Percentiles rank a stretch among this genome's conserved stretches.
Conservation (phyloP, 2,888 invertebrate species). For the Nasonovia ribisnigri region DNA sequence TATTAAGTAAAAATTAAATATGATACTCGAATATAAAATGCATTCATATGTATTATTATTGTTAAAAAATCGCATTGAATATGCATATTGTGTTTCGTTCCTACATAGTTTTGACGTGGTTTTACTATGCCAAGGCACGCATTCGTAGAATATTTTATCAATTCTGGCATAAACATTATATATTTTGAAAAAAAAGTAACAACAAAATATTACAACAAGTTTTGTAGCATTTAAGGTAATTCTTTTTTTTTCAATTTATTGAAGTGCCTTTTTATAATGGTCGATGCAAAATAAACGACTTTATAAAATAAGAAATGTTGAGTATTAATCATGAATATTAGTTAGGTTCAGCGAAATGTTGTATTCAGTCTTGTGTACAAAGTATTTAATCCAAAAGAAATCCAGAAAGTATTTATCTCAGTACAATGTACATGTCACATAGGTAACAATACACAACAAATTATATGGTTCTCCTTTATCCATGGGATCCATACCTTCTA, state of each 20-base stretch:
- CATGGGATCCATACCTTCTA: no score
- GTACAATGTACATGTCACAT: neutral
- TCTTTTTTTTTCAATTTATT: conserved; percentile 13
- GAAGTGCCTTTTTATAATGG: neutral
- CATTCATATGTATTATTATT: neutral
- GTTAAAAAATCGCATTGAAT: neutral
- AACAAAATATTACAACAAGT: neutral
- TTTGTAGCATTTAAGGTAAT: neutral
- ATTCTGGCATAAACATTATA: neutral
- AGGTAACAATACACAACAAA: neutral
- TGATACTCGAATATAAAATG: neutral
- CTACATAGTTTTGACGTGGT: neutral
- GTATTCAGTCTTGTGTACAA: neutral
- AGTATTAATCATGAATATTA: neutral
- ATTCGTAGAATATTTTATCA: neutral
- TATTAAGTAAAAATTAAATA: neutral
- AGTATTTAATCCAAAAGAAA: neutral
- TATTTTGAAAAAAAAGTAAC: neutral
- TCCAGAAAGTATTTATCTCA: neutral
- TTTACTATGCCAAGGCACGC: neutral
- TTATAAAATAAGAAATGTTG: neutral
- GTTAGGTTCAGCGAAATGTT: neutral
- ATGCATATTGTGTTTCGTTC: neutral
- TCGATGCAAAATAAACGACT: neutral
- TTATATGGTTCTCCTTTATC: neutral